Base-by-base conservation (phyloP, 2,888 invertebrate species). In the Notodonta ziczac region DNA sequence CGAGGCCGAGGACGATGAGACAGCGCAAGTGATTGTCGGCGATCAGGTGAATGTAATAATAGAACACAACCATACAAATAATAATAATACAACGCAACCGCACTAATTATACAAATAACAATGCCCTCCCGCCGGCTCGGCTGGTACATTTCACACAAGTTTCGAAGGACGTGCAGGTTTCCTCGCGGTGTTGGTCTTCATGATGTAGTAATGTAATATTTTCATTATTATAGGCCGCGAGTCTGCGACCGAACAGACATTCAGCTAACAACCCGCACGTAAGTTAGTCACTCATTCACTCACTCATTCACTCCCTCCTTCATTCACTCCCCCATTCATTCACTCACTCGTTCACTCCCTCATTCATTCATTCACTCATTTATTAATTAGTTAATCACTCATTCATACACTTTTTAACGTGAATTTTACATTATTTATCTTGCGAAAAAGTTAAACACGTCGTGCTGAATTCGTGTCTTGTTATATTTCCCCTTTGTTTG, bases 21-120 rank as follows among this genome's bases (percentile, higher is more conserved):
- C 89, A 0, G 83, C 94, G 0, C 94, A 94, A 64, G 94, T 95
- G 53, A 82, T 94, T 8, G 90, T 94, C 1, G 94, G 94, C 5
- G 95, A 95, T 72, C 94, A 95, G 90, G 96, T 95, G 74, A 82
- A 72, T 60, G 24, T 32, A 39, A 32, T 35, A 35, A 32, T 14
- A 24, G 24, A 42, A 5, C 24, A 24, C 24, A 24, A 24, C 24
- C 24, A 24, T 46, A n/a, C 10, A n/a, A 5, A 46, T n/a, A n/a
- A 13, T n/a, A n/a, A 46, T 46, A 9, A 42, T 42, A 42, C 10
- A 42, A 12, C 4, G 10, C 35, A 35, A 35, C 24, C 24, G 24
- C 24, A 24, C 5, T 35, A 35, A 35, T 35, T 3, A 35, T 35
- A 35, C 35, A 35, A 35, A 6, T 35, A 35, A 35, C 4, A 35